These are phyloP conservation scores for Carassius carassius DNA, from an alignment of 2,113 vertebrate genomes.

Conservation along the genomic window DNA sequence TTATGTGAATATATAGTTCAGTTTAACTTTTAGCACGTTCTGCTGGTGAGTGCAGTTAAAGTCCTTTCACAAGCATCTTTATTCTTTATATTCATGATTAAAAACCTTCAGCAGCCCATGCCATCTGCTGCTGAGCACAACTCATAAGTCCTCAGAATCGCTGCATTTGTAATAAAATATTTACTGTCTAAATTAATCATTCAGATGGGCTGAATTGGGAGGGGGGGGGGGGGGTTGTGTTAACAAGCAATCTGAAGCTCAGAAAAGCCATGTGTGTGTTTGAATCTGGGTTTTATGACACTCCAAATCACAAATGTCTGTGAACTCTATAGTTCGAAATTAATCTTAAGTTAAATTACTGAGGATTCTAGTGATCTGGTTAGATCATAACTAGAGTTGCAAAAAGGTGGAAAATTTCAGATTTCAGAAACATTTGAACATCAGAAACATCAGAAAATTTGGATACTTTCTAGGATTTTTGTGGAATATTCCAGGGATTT, in stretches of 20 bases:
- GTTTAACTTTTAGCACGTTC: conserved; percentile 62
- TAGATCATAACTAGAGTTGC: background rate
- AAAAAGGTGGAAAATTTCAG: too few relatives aligned
- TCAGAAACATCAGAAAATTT: too few relatives aligned
- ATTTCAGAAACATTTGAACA: too few relatives aligned
- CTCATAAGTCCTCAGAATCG: background rate
- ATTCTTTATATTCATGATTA: conserved; percentile 65
- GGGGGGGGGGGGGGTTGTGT: background rate
- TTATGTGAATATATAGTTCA: too few relatives aligned
- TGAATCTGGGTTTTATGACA: background rate
- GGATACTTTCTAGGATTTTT: too few relatives aligned
- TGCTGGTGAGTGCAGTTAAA: conserved; percentile 65
- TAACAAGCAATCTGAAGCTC: background rate
- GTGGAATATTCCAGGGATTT: too few relatives aligned
- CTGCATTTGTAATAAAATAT: conserved; percentile 27
- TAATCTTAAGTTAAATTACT: background rate
- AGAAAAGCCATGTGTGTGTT: background rate
- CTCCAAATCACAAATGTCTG: background rate
- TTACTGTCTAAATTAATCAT: conserved; percentile 26
- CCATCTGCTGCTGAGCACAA: conserved; percentile 68
- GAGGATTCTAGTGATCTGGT: background rate
- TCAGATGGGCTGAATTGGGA: conserved; percentile 4
- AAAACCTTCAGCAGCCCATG: conserved; percentile 64
- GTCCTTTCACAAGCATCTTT: conserved; percentile 64
- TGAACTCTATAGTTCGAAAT: background rate